Evolutionary conservation across 1,140 invertebrate species (phyloP), one percentile per base, ranked within the genome.

Genomic region (Asobara japonica): DNA sequence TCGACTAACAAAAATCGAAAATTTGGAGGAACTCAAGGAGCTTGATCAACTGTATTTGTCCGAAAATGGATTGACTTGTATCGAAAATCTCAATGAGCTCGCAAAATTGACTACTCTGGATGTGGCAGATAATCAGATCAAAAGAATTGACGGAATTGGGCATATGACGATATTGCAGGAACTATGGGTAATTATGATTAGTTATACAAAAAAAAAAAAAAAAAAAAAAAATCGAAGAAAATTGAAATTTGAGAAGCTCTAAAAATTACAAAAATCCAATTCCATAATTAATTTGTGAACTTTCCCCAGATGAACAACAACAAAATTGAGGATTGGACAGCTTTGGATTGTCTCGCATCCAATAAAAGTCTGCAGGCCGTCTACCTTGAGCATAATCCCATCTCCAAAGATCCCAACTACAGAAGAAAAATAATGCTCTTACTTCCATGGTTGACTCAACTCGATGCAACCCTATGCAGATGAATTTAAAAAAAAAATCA

Each of bases 341-440:
- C 94, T 48, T 79, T 99, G 4, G 93, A 98, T 56, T 89, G 91
- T 65, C 88, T 99, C 56, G 88, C 90, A 41, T 77, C 88, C 0
- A 93, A 97, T 76, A 93, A 92, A 78, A 92, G 94, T 31, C 83
- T 99, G 8, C 86, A 91, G 69, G 99, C 97, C 0, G 91, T 99
- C 29, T 99, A 99, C 84, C 86, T 99, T 75, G 97, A 99, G 83
- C 88, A 93, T 16, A 99, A 99, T 89, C 97, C 97, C 0, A 86
- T 99, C 1, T 91, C 92, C 0, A 90, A 91, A 16, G 95, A 97
- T 85, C 88, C 93, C 0, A 94, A 92, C 74, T 99, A 99, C 81
- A 87, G 98, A 72, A 90, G 95, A 76, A 99, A 99, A 88, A 90
- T 99, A 18, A 98, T 96, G 85, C 83, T 98, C 38, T 89, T 93